phyloP scores from a whole-genome alignment of 2,113 vertebrate species.

The Microtus montanus region DNA sequence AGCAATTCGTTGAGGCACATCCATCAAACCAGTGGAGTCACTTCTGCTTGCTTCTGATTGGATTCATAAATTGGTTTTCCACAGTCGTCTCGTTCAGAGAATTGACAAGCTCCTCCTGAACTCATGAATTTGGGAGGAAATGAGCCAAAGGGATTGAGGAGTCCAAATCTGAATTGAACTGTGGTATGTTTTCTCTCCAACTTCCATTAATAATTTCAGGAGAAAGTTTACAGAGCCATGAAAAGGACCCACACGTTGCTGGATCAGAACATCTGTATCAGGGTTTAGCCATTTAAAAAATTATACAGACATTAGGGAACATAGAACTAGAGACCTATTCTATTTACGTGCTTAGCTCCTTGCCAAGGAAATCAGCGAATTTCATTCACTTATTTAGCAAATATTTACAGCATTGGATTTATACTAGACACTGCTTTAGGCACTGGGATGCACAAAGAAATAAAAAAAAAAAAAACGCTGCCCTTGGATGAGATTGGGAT shows the following conservation, averaged over 20 bases:
- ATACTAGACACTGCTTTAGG: neutral
- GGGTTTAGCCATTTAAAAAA: conserved; percentile 62
- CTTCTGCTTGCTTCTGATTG: conserved; percentile 72
- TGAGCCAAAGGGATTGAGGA: conserved; percentile 73
- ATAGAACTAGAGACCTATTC: neutral
- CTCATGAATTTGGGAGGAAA: conserved; percentile 80
- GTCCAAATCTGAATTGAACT: conserved; percentile 69
- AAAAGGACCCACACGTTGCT: conserved; percentile 39
- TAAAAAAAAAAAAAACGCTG: neutral
- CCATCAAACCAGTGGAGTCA: conserved; percentile 67
- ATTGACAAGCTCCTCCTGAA: conserved; percentile 71
- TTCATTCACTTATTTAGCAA: conserved; percentile 40
- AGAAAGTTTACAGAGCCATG: conserved; percentile 65
- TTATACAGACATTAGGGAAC: conserved; percentile 39
- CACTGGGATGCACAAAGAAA: neutral
- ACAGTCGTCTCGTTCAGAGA: conserved; percentile 63
- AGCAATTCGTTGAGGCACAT: conserved; percentile 73
- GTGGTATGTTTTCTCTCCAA: conserved; percentile 51
- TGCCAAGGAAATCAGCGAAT: conserved; percentile 17
- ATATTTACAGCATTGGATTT: conserved; percentile 17
- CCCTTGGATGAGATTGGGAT: neutral
- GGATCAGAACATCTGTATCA: conserved; percentile 48
- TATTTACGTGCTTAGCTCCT: neutral
- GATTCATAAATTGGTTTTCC: conserved; percentile 79
- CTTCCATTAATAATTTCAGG: conserved; percentile 65